Percentiles rank a stretch among this genome's conserved stretches.
Evolutionary conservation across 2,797 vertebrate genomes (phyloP).

Genomic region (Intellagama lesueurii): DNA sequence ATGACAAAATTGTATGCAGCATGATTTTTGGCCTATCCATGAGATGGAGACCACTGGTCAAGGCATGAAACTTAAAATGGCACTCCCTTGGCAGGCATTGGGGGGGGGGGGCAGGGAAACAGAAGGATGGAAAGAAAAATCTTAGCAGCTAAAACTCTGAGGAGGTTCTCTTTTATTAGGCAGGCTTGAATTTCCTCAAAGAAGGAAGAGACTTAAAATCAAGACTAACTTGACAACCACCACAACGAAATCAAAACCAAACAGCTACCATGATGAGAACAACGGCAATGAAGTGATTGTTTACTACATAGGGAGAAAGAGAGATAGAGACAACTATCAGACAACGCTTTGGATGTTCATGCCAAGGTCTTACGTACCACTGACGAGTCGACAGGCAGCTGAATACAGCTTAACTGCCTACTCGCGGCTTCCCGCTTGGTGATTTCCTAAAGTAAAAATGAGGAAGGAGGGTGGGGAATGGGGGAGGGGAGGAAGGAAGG

Average conservation of each 20-base stretch:
- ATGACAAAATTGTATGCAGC: not conserved
- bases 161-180: rapidly evolving
- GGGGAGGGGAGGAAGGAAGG: conserved; percentile 72
- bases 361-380: conserved; percentile 92
- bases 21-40: rapidly evolving
- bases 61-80: not conserved
- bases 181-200: conserved; percentile 45
- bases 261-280: conserved; percentile 61
- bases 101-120: not conserved
- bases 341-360: conserved; percentile 71
- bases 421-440: conserved; percentile 95
- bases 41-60: not conserved
- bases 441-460: conserved; percentile 93
- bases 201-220: conserved; percentile 84
- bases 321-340: conserved; percentile 61
- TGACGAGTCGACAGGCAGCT: conserved; percentile 94
- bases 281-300: conserved; percentile 65
- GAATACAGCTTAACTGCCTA: conserved; percentile 96
- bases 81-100: not conserved
- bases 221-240: conserved; percentile 78
- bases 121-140: not conserved
- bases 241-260: conserved; percentile 60
- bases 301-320: conserved; percentile 57
- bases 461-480: conserved; percentile 63
- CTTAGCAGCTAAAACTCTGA: rapidly evolving